Evolutionary conservation across 1,140 invertebrate genomes (phyloP).

Genomic region (Battus philenor): DNA sequence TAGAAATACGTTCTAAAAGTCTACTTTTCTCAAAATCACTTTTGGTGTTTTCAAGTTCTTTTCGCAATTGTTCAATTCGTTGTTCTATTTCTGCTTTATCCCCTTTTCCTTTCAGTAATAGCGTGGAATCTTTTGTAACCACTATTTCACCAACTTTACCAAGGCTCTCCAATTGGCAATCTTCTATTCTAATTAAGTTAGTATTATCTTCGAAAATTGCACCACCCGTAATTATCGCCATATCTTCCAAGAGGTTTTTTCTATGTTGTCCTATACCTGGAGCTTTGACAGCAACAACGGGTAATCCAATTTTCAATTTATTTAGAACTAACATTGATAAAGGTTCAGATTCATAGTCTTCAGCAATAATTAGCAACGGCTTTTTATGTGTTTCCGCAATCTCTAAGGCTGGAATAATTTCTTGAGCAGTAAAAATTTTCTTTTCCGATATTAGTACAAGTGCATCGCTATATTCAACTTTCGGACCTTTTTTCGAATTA

Average conservation of each 20-base stretch:
- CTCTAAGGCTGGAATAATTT: conserved; percentile 98
- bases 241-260: conserved; percentile 97
- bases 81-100: conserved; percentile 91
- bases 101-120: conserved; percentile 93
- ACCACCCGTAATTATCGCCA: conserved; percentile 97
- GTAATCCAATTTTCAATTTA: conserved; percentile 96
- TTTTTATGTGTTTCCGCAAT: conserved; percentile 95
- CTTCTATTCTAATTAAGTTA: conserved; percentile 96
- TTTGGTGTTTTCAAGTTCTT: conserved; percentile 95
- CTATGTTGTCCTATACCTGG: conserved; percentile 99
- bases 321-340: conserved; percentile 98
- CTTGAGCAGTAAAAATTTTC: conserved; percentile 98
- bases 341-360: conserved; percentile 99
- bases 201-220: conserved; percentile 99
- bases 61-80: conserved; percentile 92
- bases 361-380: conserved; percentile 97
- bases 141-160: conserved; percentile 96
- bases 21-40: conserved; percentile 99
- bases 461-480: conserved; percentile 99
- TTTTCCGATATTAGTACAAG: conserved; percentile 98
- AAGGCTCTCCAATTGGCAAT: conserved; percentile 91
- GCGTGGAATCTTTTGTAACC: conserved; percentile 99
- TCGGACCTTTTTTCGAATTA: conserved; percentile 98
- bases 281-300: conserved; percentile 98
- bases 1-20: conserved; percentile 95